These are phyloP conservation scores for Neoscelio sp. DNA, from an alignment of 2,888 invertebrate species.

Conservation along the genomic window DNA sequence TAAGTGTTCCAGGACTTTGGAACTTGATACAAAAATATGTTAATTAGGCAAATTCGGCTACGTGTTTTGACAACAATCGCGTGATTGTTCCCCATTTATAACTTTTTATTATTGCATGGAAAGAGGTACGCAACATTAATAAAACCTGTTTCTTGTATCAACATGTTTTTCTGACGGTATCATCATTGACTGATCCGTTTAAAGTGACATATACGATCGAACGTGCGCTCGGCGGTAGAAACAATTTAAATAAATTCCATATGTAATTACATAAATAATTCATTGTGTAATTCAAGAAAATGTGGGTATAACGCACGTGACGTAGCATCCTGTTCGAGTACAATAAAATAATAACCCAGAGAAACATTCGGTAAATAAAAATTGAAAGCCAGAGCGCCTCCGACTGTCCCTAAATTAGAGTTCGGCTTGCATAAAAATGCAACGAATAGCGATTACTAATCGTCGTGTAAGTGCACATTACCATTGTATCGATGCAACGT, in stretches of 20 bases:
- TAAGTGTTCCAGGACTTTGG: too few species aligned
- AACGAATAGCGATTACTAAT: slow-evolving; percentile 19
- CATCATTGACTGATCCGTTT: slow-evolving; percentile 51
- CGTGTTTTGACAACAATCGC: background rate
- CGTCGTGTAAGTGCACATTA: slow-evolving; percentile 17
- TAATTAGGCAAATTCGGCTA: too few species aligned
- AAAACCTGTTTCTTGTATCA: slow-evolving; percentile 34
- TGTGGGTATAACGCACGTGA: background rate
- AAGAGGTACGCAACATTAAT: slow-evolving; percentile 6
- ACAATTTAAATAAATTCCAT: slow-evolving; percentile 56
- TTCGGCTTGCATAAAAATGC: slow-evolving; percentile 11
- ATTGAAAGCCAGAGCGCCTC: slow-evolving; percentile 13
- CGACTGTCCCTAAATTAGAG: slow-evolving; percentile 28
- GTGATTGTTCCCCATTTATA: background rate
- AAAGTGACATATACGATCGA: slow-evolving; percentile 31
- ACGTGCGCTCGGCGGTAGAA: slow-evolving; percentile 6
- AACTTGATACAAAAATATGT: too few species aligned
- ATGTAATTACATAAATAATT: slow-evolving; percentile 57
- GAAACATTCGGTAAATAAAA: slow-evolving; percentile 32
- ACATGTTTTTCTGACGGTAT: slow-evolving; percentile 41
- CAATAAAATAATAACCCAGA: background rate
- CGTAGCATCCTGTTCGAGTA: background rate
- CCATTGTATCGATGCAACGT: slow-evolving; percentile 25
- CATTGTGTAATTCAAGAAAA: slow-evolving; percentile 36
- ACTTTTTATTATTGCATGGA: slow-evolving; percentile 3